These are phyloP conservation scores for Brachionus asplanchnoidis DNA, from an alignment of 1,140 invertebrate genomes.

Conservation along the genomic window DNA sequence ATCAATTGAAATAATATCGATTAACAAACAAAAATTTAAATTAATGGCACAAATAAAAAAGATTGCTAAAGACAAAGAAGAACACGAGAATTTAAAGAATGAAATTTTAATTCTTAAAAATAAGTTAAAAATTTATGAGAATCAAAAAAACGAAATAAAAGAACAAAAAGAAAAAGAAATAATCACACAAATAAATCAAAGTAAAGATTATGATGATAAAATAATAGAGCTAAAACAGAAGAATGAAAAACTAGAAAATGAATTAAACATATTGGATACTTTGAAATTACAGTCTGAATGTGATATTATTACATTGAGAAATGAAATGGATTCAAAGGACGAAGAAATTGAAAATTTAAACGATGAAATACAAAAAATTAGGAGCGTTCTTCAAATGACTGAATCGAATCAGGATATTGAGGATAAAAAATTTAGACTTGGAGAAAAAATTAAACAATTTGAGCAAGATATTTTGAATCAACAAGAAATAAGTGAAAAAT, in stretches of 20 bases:
- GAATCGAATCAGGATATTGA: neutral
- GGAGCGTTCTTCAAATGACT: neutral
- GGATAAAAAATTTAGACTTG: neutral
- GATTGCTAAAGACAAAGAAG: neutral
- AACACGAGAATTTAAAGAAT: neutral
- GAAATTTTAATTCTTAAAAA: neutral
- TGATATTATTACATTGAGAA: neutral
- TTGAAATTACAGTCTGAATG: constrained; percentile 29
- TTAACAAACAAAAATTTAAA: constrained; percentile 40
- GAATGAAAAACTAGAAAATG: neutral
- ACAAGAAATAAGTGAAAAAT: no score
- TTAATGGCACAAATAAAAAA: constrained; percentile 37
- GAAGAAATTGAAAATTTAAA: neutral
- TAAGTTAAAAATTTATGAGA: neutral
- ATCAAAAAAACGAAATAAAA: neutral
- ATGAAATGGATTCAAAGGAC: neutral
- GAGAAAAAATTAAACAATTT: neutral
- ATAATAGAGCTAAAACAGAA: neutral
- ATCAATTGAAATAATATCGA: neutral
- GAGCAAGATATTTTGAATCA: neutral
- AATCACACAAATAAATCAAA: neutral
- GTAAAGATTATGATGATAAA: neutral
- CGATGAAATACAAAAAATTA: neutral
- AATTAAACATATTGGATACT: constrained; percentile 5
- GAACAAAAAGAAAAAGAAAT: neutral